Evolutionary conservation across 2,113 vertebrate species (phyloP).

Genomic region (Gymnobelideus leadbeateri): DNA sequence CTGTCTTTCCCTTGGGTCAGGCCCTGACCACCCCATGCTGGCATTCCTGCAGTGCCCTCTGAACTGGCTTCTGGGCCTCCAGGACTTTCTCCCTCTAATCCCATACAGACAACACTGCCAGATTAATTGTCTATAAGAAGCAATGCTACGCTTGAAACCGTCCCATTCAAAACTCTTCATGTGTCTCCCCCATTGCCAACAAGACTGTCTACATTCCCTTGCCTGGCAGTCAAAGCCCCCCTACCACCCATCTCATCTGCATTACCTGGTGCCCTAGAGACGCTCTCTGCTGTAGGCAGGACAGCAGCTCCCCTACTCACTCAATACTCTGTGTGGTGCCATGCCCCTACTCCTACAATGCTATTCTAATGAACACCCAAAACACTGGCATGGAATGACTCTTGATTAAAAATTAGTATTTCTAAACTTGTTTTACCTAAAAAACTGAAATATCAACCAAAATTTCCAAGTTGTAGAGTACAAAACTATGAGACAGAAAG

Average conservation of each 20-base stretch:
- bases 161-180: too few species aligned
- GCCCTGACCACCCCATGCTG: not conserved
- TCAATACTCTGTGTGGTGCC: too few species aligned
- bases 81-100: not conserved
- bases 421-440: not conserved
- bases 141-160: too few species aligned
- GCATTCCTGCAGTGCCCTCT: not conserved
- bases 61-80: not conserved
- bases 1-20: not conserved
- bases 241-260: too few species aligned
- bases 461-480: not conserved
- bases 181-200: not conserved
- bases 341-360: too few species aligned
- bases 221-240: not conserved
- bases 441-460: not conserved
- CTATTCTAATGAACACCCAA: not conserved
- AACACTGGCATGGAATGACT: not conserved
- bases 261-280: not conserved
- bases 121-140: not conserved
- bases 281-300: not conserved
- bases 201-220: not conserved
- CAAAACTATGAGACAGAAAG: not conserved
- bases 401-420: not conserved
- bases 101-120: not conserved
- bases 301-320: too few species aligned